A percentile compares a stretch with the other conserved stretches of the same genome.
phyloP scores from a whole-genome alignment of 2,113 vertebrate species.

The Pterocles burchelli region DNA sequence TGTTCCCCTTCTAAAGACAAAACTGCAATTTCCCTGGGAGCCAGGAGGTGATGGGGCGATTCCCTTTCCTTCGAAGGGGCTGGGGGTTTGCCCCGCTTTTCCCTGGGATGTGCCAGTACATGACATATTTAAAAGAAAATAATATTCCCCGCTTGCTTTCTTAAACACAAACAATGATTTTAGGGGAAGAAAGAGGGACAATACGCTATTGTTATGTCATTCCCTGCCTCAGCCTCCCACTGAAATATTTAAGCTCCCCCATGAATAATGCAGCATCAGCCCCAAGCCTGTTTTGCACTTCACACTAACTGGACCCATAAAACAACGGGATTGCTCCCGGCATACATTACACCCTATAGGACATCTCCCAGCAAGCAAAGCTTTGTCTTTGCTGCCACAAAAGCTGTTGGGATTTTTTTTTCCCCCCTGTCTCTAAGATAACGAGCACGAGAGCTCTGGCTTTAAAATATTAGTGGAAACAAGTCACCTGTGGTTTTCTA shows the following conservation, averaged over 20 bases:
- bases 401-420: not conserved
- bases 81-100: not conserved
- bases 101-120: not conserved
- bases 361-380: not conserved
- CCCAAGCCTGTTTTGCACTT: slow-evolving; percentile 44
- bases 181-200: not conserved
- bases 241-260: slow-evolving; percentile 59
- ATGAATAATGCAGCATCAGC: slow-evolving; percentile 60
- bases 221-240: not conserved
- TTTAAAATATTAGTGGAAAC: not conserved
- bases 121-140: not conserved
- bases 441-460: not conserved
- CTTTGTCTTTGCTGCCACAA: slow-evolving; percentile 30
- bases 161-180: not conserved
- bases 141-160: not conserved
- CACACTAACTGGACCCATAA: slow-evolving; percentile 26
- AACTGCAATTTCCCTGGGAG: not conserved
- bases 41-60: accelerated
- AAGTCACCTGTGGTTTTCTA: not conserved
- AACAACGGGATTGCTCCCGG: not conserved
- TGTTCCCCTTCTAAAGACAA: not conserved
- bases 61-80: not conserved
- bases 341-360: not conserved
- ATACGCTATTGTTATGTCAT: accelerated
- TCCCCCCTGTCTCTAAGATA: not conserved